These are phyloP conservation scores for Poeciliopsis turrubarensis DNA, from an alignment of 2,113 vertebrate genomes.

Conservation along the genomic window DNA sequence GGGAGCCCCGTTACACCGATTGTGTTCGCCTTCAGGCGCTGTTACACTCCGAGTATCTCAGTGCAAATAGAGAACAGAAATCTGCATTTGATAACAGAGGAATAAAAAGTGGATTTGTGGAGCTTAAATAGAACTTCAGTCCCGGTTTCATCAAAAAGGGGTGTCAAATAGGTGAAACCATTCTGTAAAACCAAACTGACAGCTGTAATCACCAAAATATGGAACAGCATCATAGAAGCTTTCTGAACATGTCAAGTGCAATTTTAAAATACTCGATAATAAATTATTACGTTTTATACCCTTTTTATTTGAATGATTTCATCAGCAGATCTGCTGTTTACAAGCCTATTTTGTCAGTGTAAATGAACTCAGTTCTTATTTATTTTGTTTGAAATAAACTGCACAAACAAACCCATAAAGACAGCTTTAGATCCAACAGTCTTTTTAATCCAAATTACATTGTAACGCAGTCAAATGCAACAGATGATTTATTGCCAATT, in stretches of 20 bases:
- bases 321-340: not conserved
- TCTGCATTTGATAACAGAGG: not conserved
- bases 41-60: slow-evolving; percentile 2
- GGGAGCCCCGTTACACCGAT: not conserved
- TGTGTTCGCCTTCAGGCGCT: not conserved
- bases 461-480: not conserved
- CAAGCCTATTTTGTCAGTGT: too few relatives aligned
- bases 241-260: not conserved
- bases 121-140: not conserved
- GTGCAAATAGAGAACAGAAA: not conserved
- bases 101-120: not conserved
- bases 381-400: not conserved
- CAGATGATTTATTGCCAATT: not conserved
- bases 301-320: not conserved
- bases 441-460: not conserved
- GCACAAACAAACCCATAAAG: not conserved
- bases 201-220: not conserved
- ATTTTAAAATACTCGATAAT: not conserved
- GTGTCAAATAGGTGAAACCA: not conserved
- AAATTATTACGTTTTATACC: not conserved
- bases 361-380: too few relatives aligned
- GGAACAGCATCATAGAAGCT: not conserved
- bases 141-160: not conserved
- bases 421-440: not conserved
- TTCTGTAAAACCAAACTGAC: not conserved